Base-by-base conservation (phyloP, 2,888 invertebrate genomes). In the Creontiades dilutus region DNA sequence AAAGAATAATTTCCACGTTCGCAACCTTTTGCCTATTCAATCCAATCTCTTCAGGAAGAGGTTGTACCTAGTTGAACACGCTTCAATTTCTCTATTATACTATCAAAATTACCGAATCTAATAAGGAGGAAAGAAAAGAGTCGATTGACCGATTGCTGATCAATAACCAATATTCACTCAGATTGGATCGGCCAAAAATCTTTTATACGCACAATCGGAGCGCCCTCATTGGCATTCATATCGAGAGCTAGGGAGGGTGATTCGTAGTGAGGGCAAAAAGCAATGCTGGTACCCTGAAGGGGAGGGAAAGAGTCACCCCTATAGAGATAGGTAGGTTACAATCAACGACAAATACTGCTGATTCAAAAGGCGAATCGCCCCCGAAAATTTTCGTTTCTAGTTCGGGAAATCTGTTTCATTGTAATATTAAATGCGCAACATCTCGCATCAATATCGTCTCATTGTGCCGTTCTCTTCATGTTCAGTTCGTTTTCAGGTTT, bases 151-250 rank as follows among this genome's bases (percentile, higher is more conserved):
- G 68, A 68, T 68, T 68, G 68, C 68, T 13, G 68, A 68, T 68
- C 68, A 68, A 68, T 68, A 68, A 23, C 68, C 23, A 68, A 19
- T 68, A 23, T 68, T 11, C 68, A 68, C 0, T 0, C 61, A 12
- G 68, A 68, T 68, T 23, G 52, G 52, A 82, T 82, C 82, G 52
- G 27, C 47, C 47, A 19, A 52, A 82, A 82, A 52, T 23, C 82
- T 19, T 82, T 82, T 82, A 52, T 82, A 46, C 82, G 52, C 82
- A 52, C 82, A n/a, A 82, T 82, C 52, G 82, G 19, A 48, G 82
- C 48, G 47, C 82, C 82, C 82, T 82, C 82, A 82, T 82, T 82
- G 82, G 48, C 52, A 82, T 82, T 82, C 82, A 82, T 82, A 82
- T 82, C 82, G 82, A 48, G 82, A 23, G 23, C 68, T 68, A 68